phyloP scores from a whole-genome alignment of 2,888 invertebrate species.

The Erebia palarica region DNA sequence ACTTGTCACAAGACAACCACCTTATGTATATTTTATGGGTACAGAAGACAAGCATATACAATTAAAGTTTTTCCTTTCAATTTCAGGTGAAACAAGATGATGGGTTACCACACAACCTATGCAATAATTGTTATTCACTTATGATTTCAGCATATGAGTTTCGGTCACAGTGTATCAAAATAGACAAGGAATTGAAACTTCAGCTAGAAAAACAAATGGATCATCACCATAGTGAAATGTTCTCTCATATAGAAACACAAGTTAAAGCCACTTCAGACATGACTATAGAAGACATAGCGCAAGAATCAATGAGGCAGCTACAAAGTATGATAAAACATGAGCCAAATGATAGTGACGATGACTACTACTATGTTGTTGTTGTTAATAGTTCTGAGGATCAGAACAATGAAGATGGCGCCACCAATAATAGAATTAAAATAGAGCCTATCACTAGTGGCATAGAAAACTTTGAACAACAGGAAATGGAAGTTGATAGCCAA shows the following conservation, averaged over 20 bases:
- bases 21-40: too few species aligned
- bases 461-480: conserved; percentile 15
- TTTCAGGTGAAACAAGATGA: conserved; percentile 72
- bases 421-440: background rate
- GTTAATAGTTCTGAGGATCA: conserved; percentile 66
- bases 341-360: conserved; percentile 73
- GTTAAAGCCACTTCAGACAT: conserved; percentile 42
- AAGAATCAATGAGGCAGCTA: conserved; percentile 68
- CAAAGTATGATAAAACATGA: conserved; percentile 70
- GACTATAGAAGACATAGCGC: conserved; percentile 56
- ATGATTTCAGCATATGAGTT: conserved; percentile 72
- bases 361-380: conserved; percentile 75
- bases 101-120: conserved; percentile 72
- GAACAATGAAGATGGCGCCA: conserved; percentile 38
- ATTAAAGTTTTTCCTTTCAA: conserved; percentile 4
- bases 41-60: background rate
- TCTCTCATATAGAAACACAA: conserved; percentile 41
- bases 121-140: conserved; percentile 61
- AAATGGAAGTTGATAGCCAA: conserved; percentile 41
- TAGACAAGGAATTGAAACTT: conserved; percentile 68
- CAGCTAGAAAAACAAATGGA: conserved; percentile 59
- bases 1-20: too few species aligned
- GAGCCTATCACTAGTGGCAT: conserved; percentile 19
- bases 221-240: conserved; percentile 38
- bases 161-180: conserved; percentile 71